A percentile compares a stretch with the other conserved stretches of the same genome.
These are phyloP conservation scores for Colinus virginianus DNA, from an alignment of 2,113 vertebrate genomes.

Conservation along the genomic window DNA sequence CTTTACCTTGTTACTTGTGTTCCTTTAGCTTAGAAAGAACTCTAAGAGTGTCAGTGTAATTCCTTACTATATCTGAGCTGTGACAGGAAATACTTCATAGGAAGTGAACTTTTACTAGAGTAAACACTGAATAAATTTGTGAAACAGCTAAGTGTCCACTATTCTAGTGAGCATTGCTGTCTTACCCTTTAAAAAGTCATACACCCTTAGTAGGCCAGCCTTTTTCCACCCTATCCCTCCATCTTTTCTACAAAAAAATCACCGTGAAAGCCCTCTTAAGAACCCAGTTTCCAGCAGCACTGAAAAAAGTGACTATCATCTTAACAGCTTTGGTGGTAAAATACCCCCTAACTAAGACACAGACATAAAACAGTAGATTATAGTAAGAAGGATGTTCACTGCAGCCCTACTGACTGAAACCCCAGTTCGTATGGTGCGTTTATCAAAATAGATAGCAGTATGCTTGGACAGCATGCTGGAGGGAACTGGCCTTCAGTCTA, in stretches of 20 bases:
- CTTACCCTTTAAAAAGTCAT: not conserved
- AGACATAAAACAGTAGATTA: not conserved
- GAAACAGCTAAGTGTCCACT: not conserved
- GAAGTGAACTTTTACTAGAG: not conserved
- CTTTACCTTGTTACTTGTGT: not conserved
- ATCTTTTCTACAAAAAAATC: not conserved
- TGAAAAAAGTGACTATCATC: fast-evolving
- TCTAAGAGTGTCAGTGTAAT: not conserved
- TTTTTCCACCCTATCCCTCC: not conserved
- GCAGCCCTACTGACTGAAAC: not conserved
- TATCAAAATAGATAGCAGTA: not conserved
- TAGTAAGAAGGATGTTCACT: not conserved
- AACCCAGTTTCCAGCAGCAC: not conserved
- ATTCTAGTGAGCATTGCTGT: not conserved
- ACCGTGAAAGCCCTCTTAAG: not conserved
- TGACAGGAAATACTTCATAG: not conserved
- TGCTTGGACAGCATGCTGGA: not conserved
- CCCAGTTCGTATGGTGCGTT: not conserved
- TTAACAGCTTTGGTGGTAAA: not conserved
- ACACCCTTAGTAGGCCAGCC: not conserved
- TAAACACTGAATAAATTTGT: not conserved
- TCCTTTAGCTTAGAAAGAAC: not conserved
- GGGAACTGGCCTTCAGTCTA: not conserved
- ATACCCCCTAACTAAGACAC: not conserved
- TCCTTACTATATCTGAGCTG: not conserved